Base-by-base conservation (phyloP, 2,113 vertebrate genomes). In the Sus scrofa region DNA sequence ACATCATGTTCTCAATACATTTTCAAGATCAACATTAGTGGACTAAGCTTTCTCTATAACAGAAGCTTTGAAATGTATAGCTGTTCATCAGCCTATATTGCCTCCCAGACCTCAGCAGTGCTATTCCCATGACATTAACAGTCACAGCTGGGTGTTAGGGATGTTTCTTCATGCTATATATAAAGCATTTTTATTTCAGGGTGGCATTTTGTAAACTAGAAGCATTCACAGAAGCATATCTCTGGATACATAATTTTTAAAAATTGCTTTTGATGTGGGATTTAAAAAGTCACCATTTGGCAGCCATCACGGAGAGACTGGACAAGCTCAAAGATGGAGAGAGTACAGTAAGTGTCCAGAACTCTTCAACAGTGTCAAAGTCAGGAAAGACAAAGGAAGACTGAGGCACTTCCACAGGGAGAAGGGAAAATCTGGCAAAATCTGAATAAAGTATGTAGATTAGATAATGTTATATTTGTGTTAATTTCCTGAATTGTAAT, bases 101-200 rank as follows among this genome's bases (percentile, higher is more conserved):
- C 50, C 73, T 54, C 56, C 85, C 0, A 14, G 26, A 13, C 62
- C 50, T 30, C 44, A 87, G 75, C 52, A 81, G 12, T 50, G 5
- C 58, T 34, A 8, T 24, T 34, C 50, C 89, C 24, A 62, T 13
- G 37, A 58, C 34, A 65, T 52, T 56, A 86, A 56, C 19, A 52
- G 71, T 84, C 79, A 60, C 44, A 94, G 82, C 3, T 52, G 75
- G 54, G 20, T 26, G 20, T 85, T 2, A 44, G 68, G 83, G 30
- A 58, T 52, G 58, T 79, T 96, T 95, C 50, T 20, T 67, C 44
- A 37, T 32, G 65, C 24, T 88, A 7, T 50, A 62, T 74, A 68
- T n/a, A 54, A 94, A 98, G 86, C 39, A 74, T 84, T 97, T 89
- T 85, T 62, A 75, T 71, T 95, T 82, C 65, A 67, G 71, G 39